phyloP scores from a whole-genome alignment of 2,888 invertebrate species.

The Acleris cristana region DNA sequence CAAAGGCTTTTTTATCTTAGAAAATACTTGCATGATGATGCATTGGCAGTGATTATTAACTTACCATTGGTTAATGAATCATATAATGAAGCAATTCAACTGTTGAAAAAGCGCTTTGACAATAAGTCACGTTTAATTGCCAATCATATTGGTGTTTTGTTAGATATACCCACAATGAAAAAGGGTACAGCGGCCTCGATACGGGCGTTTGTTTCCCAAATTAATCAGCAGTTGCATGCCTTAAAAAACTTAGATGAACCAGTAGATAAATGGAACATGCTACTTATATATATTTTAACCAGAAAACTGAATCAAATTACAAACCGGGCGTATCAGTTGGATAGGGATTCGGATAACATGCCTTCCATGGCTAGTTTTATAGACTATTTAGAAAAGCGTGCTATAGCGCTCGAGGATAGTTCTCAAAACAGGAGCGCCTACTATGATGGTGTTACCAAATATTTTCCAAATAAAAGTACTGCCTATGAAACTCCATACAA shows the following conservation, averaged over 20 bases:
- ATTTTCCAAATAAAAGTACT: slow-evolving; percentile 2
- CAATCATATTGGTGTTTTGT: background rate
- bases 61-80: background rate
- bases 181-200: slow-evolving; percentile 23
- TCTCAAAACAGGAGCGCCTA: slow-evolving; percentile 5
- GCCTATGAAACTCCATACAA: too few species aligned
- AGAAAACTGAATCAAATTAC: slow-evolving; percentile 3
- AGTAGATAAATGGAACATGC: slow-evolving; percentile 24
- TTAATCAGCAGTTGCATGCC: slow-evolving; percentile 24
- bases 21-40: background rate
- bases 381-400: slow-evolving; percentile 29
- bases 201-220: slow-evolving; percentile 26
- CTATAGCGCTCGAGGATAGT: slow-evolving; percentile 32
- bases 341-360: background rate
- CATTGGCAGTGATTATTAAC: background rate
- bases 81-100: background rate
- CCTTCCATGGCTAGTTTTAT: slow-evolving; percentile 13
- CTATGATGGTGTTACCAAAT: slow-evolving; percentile 9
- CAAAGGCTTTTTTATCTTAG: background rate
- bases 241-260: slow-evolving; percentile 23
- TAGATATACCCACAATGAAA: background rate
- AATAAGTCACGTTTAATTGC: background rate
- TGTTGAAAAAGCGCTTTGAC: background rate
- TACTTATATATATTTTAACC: slow-evolving; percentile 6
- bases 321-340: slow-evolving; percentile 7